Percentiles rank a stretch among this genome's conserved stretches.
Conservation (phyloP, 2,797 vertebrate species). For the Steatocranus sp. region DNA sequence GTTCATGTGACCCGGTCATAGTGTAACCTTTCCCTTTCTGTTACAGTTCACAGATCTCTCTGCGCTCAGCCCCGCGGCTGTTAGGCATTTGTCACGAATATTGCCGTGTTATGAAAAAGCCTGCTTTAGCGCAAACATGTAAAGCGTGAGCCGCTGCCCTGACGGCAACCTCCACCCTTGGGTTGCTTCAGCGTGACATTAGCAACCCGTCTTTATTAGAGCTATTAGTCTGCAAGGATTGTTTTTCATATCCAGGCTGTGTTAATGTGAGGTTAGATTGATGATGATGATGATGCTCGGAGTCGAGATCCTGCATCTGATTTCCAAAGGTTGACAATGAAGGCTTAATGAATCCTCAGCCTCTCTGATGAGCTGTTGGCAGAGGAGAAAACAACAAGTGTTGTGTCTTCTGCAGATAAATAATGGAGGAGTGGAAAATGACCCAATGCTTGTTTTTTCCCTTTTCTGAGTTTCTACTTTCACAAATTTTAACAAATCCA, state of each 20-base stretch:
- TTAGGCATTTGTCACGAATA: conserved; percentile 46
- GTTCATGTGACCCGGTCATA: conserved; percentile 49
- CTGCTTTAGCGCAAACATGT: not conserved
- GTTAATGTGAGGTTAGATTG: conserved; percentile 66
- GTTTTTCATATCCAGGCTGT: conserved; percentile 47
- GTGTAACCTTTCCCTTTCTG: conserved; percentile 55
- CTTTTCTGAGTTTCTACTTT: not conserved
- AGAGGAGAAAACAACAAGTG: conserved; percentile 58
- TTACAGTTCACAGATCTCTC: conserved; percentile 46
- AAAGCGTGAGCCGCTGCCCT: not conserved
- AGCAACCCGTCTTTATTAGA: conserved; percentile 51
- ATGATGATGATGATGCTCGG: conserved; percentile 43
- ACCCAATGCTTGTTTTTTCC: not conserved
- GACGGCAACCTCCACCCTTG: conserved; percentile 19
- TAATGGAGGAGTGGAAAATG: conserved; percentile 29
- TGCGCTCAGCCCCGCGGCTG: conserved; percentile 24
- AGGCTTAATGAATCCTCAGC: conserved; percentile 65
- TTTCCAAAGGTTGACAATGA: conserved; percentile 58
- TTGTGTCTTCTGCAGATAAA: conserved; percentile 25
- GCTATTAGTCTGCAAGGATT: conserved; percentile 43
- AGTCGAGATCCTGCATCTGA: conserved; percentile 50
- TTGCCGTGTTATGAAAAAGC: conserved; percentile 18
- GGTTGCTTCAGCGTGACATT: conserved; percentile 34
- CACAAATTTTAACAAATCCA: conserved; percentile 29
- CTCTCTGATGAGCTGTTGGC: conserved; percentile 64